Base-by-base conservation (phyloP, 2,113 vertebrate genomes). In the Thamnaconus septentrionalis region DNA sequence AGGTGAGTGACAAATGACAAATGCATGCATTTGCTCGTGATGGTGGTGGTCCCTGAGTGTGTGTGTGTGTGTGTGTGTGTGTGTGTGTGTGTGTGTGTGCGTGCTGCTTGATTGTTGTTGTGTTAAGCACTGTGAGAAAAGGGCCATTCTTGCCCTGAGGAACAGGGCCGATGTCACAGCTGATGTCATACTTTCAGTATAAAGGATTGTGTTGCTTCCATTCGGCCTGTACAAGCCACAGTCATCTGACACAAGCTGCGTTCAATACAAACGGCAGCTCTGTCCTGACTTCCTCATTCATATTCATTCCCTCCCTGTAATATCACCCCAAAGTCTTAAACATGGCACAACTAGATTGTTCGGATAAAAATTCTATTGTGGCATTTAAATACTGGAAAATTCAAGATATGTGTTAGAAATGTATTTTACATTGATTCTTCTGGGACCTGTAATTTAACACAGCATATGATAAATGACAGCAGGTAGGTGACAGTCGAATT, bases 121-220 rank as follows among this genome's bases (percentile, higher is more conserved):
- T 79, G 76, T 61, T 71, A 52, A 71, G 60, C 47, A 64, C 57
- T 59, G 72, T 65, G 63, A 81, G 64, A 91, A 89, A 83, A 78
- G 85, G 78, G 44, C 81, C 83, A 85, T 93, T 92, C 87, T 89
- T 85, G 73, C 76, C 64, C 69, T 61, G 76, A 83, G 86, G 88
- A 88, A 61, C 84, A 87, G 65, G 59, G 71, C 63, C 85, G 86
- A 91, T 91, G 88, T 90, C 89, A 90, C 85, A 83, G 84, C 75
- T 92, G 90, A 93, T 89, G 90, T 93, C 91, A 93, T 77, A 79
- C 80, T 84, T 78, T 81, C 64, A 73, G 67, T 75, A 92, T 86
- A 90, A 90, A 87, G 66, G 71, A 52, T 84, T 71, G 80, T 79
- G 76, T 75, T 89, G 69, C 80, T 73, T 78, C 74, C 71, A 80